Base-by-base conservation (phyloP, 2,113 vertebrate species). In the Ophthalmolycus amberensis region DNA sequence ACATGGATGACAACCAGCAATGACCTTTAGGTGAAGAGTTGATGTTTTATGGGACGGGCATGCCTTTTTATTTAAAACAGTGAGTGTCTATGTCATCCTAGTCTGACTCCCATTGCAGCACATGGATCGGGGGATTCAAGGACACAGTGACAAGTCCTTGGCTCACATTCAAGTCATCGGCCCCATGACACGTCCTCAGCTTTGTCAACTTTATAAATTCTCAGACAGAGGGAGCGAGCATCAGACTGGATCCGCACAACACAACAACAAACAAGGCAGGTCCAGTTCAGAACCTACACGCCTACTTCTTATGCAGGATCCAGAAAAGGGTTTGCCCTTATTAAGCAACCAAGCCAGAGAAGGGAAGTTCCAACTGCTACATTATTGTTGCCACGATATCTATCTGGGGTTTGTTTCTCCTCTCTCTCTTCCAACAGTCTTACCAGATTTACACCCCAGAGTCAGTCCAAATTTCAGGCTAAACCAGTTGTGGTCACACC, bases 101-200 rank as follows among this genome's bases (percentile, higher is more conserved):
- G 4, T 46, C 15, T 48, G 46, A 16, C 46, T 50, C 40, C 58
- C 11, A 20, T 32, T 42, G n/a, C 56, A 70, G 63, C 27, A 29
- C 29, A 16, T n/a, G 25, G 40, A 52, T 1, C 1, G 16, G 6
- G 37, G 27, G 29, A 48, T 44, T 79, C 79, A 86, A 71, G 66
- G 71, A 80, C 77, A 62, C 70, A 8, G 38, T 32, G 71, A 75
- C 50, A 71, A 59, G 76, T 71, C 83, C 71, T 71, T 80, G 83
- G 67, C 72, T 71, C 66, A 6, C 40, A 29, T 67, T 80, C 66
- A 71, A 85, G 48, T 58, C 14, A 18, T 48, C 20, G 3, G 32
- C 48, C 64, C 18, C 59, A 22, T 66, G 71, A 71, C 79, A n/a
- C 4, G 18, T 66, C 42, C 59, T 71, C 38, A 58, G 77, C 66